Evolutionary conservation across 2,797 vertebrate species (phyloP), one percentile per base, ranked within the genome.

Genomic region (Pseudochaenichthys georgianus): DNA sequence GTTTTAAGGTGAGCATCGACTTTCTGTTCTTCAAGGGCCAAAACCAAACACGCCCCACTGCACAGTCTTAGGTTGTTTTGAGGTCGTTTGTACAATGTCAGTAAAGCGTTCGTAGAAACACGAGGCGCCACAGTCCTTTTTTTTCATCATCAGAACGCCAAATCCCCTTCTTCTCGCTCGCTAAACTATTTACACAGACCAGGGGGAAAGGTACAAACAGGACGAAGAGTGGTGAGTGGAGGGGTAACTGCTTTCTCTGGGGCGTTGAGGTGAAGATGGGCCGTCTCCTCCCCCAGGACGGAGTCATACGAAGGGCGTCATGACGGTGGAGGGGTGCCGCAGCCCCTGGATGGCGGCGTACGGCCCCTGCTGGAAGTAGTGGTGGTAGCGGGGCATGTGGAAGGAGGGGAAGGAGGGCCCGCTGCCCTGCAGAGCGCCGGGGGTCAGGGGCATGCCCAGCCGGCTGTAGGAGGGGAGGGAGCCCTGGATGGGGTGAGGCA

Each of bases 291-390:
- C 64, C 54, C 34, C 4, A 15, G 70, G 67, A 28, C 0, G 54
- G 84, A 94, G 94, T 99, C 96, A 99, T 97, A 99, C 98, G 19
- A 99, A 99, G 0, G 98, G 98, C 0, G 98, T 99, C 98, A 99
- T 99, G 90, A 99, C 98, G 3, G 98, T 96, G 0, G 97, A 99
- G 78, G 98, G 97, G 91, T 99, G 98, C 71, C 98, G 97, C 74
- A 99, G 96, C 96, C 98, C 97, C 90, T 99, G 98, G 90, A 99
- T 98, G 84, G 98, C 97, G 2, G 98, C 98, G 3, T 99, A 99
- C 60, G 98, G 98, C 64, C 98, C 98, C 91, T 99, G 98, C 93
- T 99, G 98, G 74, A 99, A 99, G 91, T 99, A 99, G 89, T 99
- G 98, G 87, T 99, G 98, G 89, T 99, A 99, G 76, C 98, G 95